phyloP scores from a whole-genome alignment of 2,113 vertebrate species.

The Myotis brandtii region DNA sequence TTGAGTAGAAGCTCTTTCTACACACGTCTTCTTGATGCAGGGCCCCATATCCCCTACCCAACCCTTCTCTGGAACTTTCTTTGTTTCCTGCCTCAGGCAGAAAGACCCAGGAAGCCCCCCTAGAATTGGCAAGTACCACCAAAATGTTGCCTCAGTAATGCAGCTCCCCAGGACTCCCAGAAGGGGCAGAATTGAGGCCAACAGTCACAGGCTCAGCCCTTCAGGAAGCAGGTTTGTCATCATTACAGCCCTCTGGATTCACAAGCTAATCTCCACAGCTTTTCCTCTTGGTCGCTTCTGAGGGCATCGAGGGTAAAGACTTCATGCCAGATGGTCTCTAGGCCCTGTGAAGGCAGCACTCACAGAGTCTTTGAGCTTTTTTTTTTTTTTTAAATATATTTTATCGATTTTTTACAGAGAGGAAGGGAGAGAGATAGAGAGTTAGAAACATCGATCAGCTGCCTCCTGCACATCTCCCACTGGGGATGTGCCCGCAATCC shows the following conservation, averaged over 20 bases:
- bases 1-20: not conserved
- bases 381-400: no score
- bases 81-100: constrained; percentile 29
- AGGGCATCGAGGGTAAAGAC: not conserved
- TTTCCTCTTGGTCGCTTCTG: constrained; percentile 10
- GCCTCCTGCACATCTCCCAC: no score
- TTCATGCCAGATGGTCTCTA: constrained; percentile 55
- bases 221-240: constrained; percentile 55
- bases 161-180: constrained; percentile 21
- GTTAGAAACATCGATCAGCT: no score
- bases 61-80: not conserved
- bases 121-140: constrained; percentile 38
- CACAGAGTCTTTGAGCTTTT: not conserved
- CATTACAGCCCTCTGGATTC: not conserved
- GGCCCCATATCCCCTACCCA: not conserved
- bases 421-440: no score
- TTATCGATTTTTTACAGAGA: no score
- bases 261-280: not conserved
- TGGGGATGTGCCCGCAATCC: no score
- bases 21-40: not conserved
- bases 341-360: not conserved
- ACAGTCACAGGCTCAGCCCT: not conserved
- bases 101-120: not conserved
- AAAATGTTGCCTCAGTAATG: constrained; percentile 43
- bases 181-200: constrained; percentile 39